Conservation (phyloP, 2,113 vertebrate genomes). For the Odobenus rosmarus region DNA sequence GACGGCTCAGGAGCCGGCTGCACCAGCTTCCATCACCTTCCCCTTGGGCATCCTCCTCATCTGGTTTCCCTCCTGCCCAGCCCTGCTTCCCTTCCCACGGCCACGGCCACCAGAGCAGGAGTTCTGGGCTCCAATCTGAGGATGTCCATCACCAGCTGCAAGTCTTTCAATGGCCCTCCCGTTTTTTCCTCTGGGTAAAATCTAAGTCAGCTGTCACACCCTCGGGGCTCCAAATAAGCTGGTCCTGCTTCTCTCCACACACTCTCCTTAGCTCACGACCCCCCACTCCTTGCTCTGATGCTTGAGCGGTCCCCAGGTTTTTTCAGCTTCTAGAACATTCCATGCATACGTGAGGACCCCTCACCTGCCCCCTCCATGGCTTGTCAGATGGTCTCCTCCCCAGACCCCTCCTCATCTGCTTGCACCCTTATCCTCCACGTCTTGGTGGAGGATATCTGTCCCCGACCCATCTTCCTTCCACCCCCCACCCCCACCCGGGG, state of each 20-base stretch:
- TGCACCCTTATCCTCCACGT: neutral
- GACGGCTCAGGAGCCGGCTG: neutral
- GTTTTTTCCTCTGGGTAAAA: neutral
- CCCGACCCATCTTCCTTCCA: neutral
- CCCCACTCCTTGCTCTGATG: neutral
- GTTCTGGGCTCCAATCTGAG: neutral
- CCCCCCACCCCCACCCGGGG: too few species aligned
- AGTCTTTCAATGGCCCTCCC: neutral
- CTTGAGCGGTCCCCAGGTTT: neutral
- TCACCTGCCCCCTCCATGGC: neutral
- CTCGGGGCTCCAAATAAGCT: neutral
- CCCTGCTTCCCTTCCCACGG: neutral
- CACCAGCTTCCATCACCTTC: neutral
- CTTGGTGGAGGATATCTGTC: neutral
- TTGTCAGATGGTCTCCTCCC: neutral
- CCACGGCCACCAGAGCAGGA: neutral
- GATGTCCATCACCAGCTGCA: neutral
- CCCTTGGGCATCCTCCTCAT: neutral
- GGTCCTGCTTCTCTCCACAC: neutral
- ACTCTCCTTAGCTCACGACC: neutral
- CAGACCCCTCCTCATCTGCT: neutral
- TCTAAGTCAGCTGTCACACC: neutral
- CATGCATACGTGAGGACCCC: neutral
- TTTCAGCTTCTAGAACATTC: neutral
- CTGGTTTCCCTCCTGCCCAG: too few species aligned